Evolutionary conservation across 2,797 vertebrate species (phyloP).

Genomic region (Perodicticus potto): DNA sequence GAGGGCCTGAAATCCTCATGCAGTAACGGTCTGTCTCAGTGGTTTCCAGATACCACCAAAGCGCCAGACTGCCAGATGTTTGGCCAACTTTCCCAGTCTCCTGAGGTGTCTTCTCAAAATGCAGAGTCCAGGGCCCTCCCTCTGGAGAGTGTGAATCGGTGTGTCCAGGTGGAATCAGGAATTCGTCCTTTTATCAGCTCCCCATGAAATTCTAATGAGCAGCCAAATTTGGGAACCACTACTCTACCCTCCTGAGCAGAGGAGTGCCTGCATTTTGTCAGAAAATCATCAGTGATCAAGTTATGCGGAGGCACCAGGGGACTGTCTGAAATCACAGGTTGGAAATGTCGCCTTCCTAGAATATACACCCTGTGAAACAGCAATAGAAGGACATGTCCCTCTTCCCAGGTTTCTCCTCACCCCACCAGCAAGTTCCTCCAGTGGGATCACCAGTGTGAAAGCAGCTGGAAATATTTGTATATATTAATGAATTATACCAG

Average conservation of each 20-base stretch:
- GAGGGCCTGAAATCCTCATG: not conserved
- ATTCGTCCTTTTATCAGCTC: not conserved
- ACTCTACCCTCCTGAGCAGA: not conserved
- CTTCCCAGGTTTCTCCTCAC: not conserved
- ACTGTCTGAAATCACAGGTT: slow-evolving; percentile 12
- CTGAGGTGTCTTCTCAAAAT: not conserved
- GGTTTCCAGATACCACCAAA: not conserved
- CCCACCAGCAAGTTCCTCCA: not conserved
- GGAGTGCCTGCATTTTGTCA: not conserved
- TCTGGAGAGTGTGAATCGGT: not conserved
- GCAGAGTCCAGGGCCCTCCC: not conserved
- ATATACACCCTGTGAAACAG: not conserved
- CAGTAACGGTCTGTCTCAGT: not conserved
- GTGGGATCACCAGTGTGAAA: not conserved
- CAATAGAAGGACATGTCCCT: not conserved
- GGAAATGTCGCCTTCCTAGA: not conserved
- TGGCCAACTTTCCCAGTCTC: not conserved
- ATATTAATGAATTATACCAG: not conserved
- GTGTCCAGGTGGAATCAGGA: not conserved
- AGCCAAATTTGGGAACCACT: not conserved
- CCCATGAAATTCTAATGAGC: not conserved
- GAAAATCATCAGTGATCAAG: not conserved
- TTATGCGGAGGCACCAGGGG: not conserved
- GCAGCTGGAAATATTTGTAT: not conserved
- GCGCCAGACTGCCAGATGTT: not conserved